phyloP scores from a whole-genome alignment of 2,113 vertebrate species.

The Callipepla squamata region DNA sequence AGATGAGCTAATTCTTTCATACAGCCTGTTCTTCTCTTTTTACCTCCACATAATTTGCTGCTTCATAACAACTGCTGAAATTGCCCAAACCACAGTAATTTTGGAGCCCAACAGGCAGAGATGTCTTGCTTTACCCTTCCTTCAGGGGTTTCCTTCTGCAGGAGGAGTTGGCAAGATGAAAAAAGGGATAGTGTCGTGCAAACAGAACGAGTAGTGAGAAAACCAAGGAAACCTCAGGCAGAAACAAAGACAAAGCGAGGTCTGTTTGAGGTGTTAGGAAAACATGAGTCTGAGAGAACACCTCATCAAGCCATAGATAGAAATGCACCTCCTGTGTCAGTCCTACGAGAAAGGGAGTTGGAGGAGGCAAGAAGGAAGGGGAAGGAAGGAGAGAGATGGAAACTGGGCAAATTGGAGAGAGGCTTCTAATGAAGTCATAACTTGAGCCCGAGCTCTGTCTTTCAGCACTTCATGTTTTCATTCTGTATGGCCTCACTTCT shows the following conservation, averaged over 20 bases:
- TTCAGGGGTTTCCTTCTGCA: conserved; percentile 42
- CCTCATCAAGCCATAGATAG: conserved; percentile 7
- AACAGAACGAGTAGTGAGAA: background rate
- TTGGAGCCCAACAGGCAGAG: conserved; percentile 14
- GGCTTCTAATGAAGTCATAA: conserved; percentile 19
- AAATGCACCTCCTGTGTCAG: background rate
- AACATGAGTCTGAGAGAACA: background rate
- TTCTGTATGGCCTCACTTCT: conserved; percentile 52
- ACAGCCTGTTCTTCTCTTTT: background rate
- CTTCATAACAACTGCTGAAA: background rate
- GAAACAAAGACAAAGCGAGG: background rate
- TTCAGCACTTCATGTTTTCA: conserved; percentile 66
- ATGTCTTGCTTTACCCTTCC: conserved; percentile 21
- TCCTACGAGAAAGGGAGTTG: background rate
- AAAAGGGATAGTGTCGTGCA: background rate
- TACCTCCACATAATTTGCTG: background rate
- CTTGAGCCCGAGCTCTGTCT: conserved; percentile 63
- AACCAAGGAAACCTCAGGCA: background rate
- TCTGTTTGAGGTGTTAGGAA: background rate
- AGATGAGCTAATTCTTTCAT: conserved; percentile 51
- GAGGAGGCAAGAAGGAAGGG: background rate
- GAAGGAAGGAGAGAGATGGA: conserved; percentile 6
- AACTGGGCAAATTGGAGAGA: conserved; percentile 41
- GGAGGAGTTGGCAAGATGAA: background rate
- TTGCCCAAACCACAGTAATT: conserved; percentile 43